Base-by-base conservation (phyloP, 1,140 invertebrate genomes). In the Trissolcus basalis region DNA sequence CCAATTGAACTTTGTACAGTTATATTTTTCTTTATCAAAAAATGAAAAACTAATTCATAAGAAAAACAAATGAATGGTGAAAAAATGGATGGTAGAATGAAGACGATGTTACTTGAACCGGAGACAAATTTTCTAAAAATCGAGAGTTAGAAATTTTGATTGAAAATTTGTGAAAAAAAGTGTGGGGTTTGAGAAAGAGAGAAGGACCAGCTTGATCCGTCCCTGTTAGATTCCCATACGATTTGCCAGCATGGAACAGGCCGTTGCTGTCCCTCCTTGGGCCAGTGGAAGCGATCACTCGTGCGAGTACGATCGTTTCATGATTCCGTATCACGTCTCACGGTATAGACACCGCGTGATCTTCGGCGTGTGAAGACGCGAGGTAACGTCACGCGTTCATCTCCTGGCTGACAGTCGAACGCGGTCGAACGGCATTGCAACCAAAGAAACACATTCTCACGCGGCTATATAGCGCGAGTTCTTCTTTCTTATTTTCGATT, bases 281-380 rank as follows among this genome's bases (percentile, higher is more conserved):
- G 82, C 82, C 81, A 86, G 85, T 85, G 82, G 85, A 77, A 83
- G 78, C 81, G 79, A 83, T 82, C 77, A 79, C 78, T 81, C 79
- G 79, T 55, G 72, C 80, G 78, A 51, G 80, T 77, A 73, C 77
- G 80, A 85, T 80, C 82, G 79, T 75, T 73, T 73, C 60, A 73
- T 44, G 70, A 55, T 74, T 74, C 59, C 72, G 73, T 73, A 72
- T 77, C 79, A 73, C 73, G 68, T 78, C 79, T 60, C 47, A 70
- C 19, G 35, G 55, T 76, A 27, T 27, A 74, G 63, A 51, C 61
- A 67, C 51, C 53, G 73, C 53, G 53, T 65, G 60, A 72, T 56
- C 41, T 69, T 75, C 74, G 58, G 50, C 74, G 78, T 63, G 61
- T 70, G 58, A 69, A 64, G 72, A 58, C 59, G 43, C 49, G 35